Conservation (phyloP, 1,140 invertebrate species). For the Andrena cerasifolii region DNA sequence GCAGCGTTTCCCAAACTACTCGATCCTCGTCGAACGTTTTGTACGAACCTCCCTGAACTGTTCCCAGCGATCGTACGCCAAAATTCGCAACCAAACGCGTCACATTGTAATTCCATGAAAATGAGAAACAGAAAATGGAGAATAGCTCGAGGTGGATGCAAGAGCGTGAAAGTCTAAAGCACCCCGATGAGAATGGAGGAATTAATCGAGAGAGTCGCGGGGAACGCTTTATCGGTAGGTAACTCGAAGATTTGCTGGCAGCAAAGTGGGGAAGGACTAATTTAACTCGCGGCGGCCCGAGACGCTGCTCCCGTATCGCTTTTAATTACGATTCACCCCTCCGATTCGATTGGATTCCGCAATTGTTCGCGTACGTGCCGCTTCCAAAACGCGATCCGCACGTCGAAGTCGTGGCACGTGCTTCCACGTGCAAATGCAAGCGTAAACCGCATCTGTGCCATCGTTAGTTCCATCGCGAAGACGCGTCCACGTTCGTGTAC, state of each 20-base stretch:
- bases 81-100: no score
- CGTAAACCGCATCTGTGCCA: constrained; percentile 36
- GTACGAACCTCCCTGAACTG: not conserved
- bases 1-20: not conserved
- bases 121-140: not conserved
- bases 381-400: not conserved
- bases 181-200: not conserved
- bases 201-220: not conserved
- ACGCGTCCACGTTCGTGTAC: constrained; percentile 17
- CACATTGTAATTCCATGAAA: no score
- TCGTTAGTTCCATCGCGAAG: constrained; percentile 26
- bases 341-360: constrained; percentile 36
- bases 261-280: constrained; percentile 17
- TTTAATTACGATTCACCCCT: constrained; percentile 43
- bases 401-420: constrained; percentile 10
- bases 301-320: constrained; percentile 45
- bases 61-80: not conserved
- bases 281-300: constrained; percentile 15
- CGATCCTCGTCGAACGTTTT: not conserved
- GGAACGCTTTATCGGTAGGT: not conserved
- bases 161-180: not conserved
- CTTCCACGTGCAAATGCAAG: constrained; percentile 19
- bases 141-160: no score
- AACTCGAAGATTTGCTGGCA: not conserved
- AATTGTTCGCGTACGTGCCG: constrained; percentile 21